Conservation (phyloP, 2,888 invertebrate genomes). For the Helleia helle region DNA sequence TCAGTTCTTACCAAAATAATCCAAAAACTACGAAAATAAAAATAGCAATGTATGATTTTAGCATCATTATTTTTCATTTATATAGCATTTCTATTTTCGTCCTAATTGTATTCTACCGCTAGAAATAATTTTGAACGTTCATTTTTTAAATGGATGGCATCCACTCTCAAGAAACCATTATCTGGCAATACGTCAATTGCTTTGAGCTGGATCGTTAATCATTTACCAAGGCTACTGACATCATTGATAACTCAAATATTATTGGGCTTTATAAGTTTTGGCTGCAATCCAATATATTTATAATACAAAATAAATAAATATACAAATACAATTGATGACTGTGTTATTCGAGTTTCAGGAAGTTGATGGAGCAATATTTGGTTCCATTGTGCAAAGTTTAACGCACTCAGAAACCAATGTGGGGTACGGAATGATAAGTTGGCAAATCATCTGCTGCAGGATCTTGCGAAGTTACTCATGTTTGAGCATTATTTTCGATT, state of each 20-base stretch:
- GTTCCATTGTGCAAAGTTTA: too few relatives aligned
- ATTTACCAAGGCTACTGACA: constrained; percentile 9
- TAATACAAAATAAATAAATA: constrained; percentile 10
- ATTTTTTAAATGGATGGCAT: constrained; percentile 2
- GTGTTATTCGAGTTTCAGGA: constrained; percentile 1
- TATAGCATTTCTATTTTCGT: neutral
- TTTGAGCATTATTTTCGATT: too few relatives aligned
- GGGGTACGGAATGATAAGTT: too few relatives aligned
- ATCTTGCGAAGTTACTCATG: too few relatives aligned
- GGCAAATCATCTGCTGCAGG: too few relatives aligned
- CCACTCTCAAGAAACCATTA: constrained; percentile 3
- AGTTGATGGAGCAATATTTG: neutral
- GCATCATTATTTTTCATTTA: neutral
- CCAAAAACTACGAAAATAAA: too few relatives aligned
- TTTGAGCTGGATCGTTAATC: constrained; percentile 6
- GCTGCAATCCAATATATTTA: constrained; percentile 11
- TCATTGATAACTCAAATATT: constrained; percentile 12
- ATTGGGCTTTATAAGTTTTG: constrained; percentile 13
- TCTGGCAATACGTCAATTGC: constrained; percentile 7
- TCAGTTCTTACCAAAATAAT: too few relatives aligned
- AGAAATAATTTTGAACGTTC: constrained; percentile 1
- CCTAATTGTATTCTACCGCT: neutral
- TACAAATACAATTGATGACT: constrained; percentile 8
- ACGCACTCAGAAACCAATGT: too few relatives aligned
- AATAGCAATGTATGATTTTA: neutral